Percentiles rank a stretch among this genome's conserved stretches.
phyloP scores from a whole-genome alignment of 2,888 invertebrate species.

The Tetropium fuscum region DNA sequence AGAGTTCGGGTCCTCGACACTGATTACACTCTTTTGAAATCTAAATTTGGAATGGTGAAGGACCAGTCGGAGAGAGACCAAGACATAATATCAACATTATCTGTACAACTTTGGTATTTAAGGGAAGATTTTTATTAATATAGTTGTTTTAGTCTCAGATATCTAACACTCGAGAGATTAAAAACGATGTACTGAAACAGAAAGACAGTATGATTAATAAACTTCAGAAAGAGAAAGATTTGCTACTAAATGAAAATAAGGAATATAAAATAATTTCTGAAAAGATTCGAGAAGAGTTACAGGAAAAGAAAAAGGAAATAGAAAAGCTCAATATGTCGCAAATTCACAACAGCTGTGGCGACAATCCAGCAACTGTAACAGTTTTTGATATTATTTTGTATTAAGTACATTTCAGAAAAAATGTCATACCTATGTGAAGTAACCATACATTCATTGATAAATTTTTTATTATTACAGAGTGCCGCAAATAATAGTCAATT shows the following conservation, averaged over 20 bases:
- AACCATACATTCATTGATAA: not conserved
- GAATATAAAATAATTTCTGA: conserved; percentile 69
- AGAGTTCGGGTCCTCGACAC: conserved; percentile 77
- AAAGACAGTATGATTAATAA: conserved; percentile 68
- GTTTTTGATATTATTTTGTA: too few species aligned
- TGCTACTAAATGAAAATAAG: conserved; percentile 58
- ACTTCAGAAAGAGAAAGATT: conserved; percentile 59
- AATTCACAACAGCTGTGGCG: not conserved
- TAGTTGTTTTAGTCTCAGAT: conserved; percentile 67
- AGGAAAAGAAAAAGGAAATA: conserved; percentile 67
- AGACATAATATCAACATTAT: conserved; percentile 72
- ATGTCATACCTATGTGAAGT: not conserved
- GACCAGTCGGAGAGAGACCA: conserved; percentile 76
- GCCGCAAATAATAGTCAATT: conserved; percentile 3
- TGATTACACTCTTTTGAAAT: conserved; percentile 71
- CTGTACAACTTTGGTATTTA: conserved; percentile 63
- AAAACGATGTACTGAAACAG: conserved; percentile 67
- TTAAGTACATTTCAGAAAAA: too few species aligned
- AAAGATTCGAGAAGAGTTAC: conserved; percentile 67
- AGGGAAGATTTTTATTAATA: too few species aligned
- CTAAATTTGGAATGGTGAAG: conserved; percentile 71
- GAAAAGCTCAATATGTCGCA: conserved; percentile 26
- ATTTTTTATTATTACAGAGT: not conserved
- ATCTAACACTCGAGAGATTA: conserved; percentile 67
- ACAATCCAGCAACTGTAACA: not conserved